Evolutionary conservation across 1,140 invertebrate genomes (phyloP).

Genomic region (Magallana angulata): DNA sequence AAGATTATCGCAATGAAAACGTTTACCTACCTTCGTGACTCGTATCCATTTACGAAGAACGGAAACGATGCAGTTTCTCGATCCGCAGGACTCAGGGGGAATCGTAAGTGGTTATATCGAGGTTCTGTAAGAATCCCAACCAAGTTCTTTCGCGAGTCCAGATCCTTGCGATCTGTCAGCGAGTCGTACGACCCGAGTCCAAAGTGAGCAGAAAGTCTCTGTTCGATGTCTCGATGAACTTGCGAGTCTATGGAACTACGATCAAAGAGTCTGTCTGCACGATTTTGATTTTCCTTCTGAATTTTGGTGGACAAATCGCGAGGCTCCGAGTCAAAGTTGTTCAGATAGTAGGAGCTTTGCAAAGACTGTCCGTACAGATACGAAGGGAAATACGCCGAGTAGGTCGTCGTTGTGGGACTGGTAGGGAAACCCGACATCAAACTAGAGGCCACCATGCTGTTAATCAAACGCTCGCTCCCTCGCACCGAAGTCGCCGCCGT

Average conservation of each 20-base stretch:
- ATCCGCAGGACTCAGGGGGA: constrained; percentile 41
- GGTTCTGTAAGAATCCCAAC: constrained; percentile 58
- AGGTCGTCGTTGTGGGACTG: constrained; percentile 30
- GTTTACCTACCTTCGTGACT: constrained; percentile 50
- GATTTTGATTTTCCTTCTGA: constrained; percentile 36
- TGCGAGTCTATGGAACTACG: constrained; percentile 22
- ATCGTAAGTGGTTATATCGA: constrained; percentile 46
- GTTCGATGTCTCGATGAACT: constrained; percentile 36
- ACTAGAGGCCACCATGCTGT: constrained; percentile 50
- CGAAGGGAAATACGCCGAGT: constrained; percentile 49
- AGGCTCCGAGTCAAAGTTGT: constrained; percentile 48
- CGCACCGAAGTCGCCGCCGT: neutral
- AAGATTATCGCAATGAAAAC: too few relatives aligned
- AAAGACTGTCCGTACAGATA: constrained; percentile 50
- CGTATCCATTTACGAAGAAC: constrained; percentile 56
- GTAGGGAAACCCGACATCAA: constrained; percentile 41
- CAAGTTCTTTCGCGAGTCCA: constrained; percentile 57
- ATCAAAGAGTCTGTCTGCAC: constrained; percentile 29
- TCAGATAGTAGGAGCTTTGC: constrained; percentile 30
- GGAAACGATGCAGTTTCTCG: constrained; percentile 48
- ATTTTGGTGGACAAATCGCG: constrained; percentile 50
- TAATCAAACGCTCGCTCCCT: constrained; percentile 34
- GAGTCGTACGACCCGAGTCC: constrained; percentile 30
- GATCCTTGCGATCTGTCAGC: constrained; percentile 48
- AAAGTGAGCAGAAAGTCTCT: constrained; percentile 42